These are phyloP conservation scores for Zaprionus ghesquierei DNA, from an alignment of 1,140 invertebrate species.

Conservation along the genomic window DNA sequence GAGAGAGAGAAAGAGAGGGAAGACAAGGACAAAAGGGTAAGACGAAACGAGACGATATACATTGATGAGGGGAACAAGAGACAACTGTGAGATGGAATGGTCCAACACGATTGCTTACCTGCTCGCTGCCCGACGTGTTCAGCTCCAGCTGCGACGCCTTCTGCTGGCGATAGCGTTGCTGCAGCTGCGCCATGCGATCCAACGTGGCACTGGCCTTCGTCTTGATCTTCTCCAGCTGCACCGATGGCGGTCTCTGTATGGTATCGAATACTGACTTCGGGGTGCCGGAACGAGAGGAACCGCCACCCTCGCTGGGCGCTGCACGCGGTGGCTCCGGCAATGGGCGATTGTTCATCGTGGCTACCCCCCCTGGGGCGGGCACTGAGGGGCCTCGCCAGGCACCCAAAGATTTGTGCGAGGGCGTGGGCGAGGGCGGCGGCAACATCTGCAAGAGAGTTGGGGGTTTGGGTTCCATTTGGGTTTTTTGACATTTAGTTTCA, in stretches of 20 bases:
- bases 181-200: slow-evolving; percentile 83
- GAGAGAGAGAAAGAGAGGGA: slow-evolving; percentile 49
- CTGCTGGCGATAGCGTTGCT: slow-evolving; percentile 87
- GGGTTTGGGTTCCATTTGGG: slow-evolving; percentile 39
- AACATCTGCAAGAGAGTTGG: slow-evolving; percentile 65
- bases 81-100: slow-evolving; percentile 18
- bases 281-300: slow-evolving; percentile 74
- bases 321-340: slow-evolving; percentile 74
- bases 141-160: slow-evolving; percentile 83
- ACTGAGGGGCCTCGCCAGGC: slow-evolving; percentile 57
- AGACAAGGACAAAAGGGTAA: slow-evolving; percentile 37
- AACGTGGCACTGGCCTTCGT: slow-evolving; percentile 77
- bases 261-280: slow-evolving; percentile 79
- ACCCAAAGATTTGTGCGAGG: slow-evolving; percentile 61
- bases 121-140: slow-evolving; percentile 81
- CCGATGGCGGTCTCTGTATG: slow-evolving; percentile 77
- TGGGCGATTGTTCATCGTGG: slow-evolving; percentile 67
- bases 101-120: slow-evolving; percentile 50
- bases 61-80: slow-evolving; percentile 25
- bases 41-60: slow-evolving; percentile 16
- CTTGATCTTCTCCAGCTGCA: slow-evolving; percentile 82
- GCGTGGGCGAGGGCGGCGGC: slow-evolving; percentile 73
- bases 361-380: slow-evolving; percentile 7
- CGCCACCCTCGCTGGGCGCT: slow-evolving; percentile 57
- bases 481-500: slow-evolving; percentile 7